Evolutionary conservation across 2,888 invertebrate species (phyloP).

Genomic region (Ormia ochracea): DNA sequence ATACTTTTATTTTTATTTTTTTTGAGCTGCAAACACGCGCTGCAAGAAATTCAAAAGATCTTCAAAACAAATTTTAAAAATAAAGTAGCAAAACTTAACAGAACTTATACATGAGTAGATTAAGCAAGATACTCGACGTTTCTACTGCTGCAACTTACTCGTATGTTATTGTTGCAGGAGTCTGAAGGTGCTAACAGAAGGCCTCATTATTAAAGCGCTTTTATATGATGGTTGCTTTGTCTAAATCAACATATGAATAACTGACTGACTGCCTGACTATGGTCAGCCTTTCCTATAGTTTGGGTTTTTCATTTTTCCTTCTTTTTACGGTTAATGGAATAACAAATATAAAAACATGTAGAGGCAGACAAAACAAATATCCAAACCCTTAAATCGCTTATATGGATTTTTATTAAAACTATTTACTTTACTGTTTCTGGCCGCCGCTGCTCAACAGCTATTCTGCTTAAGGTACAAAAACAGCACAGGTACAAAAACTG

Average conservation of each 20-base stretch:
- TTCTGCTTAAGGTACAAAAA: background rate
- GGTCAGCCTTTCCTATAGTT: background rate
- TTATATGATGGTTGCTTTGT: slow-evolving; percentile 1
- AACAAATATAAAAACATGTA: slow-evolving; percentile 26
- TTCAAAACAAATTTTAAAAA: no score
- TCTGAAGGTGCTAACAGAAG: background rate
- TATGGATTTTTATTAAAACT: slow-evolving; percentile 22
- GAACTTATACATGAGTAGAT: background rate
- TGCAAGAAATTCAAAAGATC: no score
- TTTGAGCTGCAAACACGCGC: no score
- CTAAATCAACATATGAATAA: background rate
- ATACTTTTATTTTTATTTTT: no score
- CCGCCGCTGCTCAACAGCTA: slow-evolving; percentile 35
- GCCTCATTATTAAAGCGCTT: background rate
- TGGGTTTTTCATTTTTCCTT: background rate
- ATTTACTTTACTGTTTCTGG: slow-evolving; percentile 45
- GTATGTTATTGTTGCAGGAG: background rate
- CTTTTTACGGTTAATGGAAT: slow-evolving; percentile 50
- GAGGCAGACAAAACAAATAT: slow-evolving; percentile 57
- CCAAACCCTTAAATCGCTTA: slow-evolving; percentile 52
- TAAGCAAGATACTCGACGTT: slow-evolving; percentile 29
- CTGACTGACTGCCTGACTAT: background rate
- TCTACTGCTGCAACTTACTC: background rate
- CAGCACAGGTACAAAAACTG: background rate
- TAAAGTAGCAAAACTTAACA: background rate